Base-by-base conservation (phyloP, 1,140 invertebrate species). In the Himalopsyche phryganea region DNA sequence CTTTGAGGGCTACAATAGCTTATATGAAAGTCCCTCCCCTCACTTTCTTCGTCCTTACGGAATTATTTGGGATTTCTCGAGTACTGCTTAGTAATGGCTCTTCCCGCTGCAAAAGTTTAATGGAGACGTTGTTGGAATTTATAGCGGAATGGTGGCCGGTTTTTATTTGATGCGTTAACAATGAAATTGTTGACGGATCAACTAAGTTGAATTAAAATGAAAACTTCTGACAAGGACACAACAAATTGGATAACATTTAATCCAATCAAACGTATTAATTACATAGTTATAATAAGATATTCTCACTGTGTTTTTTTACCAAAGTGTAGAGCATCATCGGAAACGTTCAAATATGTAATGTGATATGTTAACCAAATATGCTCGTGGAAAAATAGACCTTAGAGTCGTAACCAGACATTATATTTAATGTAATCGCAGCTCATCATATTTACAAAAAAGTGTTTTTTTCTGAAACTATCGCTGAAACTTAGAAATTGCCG, bases 1-100 rank as follows among this genome's bases (percentile, higher is more conserved):
- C 51, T 58, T 58, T 58, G 55, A 63, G 55, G 48, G 60, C 28
- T 55, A 63, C 60, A 63, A 63, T 63, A 54, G 60, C 60, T 58
- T 58, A 58, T 63, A 63, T 58, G 47, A 58, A 55, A 58, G 55
- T 15, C 20, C 50, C 49, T 36, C 55, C 38, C 9, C 49, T 48
- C 41, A 32, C n/a, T 51, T 55, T 44, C 36, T 28, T 46, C 35
- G 49, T 44, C 51, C 46, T 49, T 49, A 41, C 32, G 23, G 40
- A 61, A 50, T 61, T 61, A 61, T 46, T 55, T 55, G 41, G 45
- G 47, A 56, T 55, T 58, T 58, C 50, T 38, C 20, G 40, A 48
- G 44, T 33, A 40, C 45, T 44, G 36, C 51, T 60, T 54, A 50
- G 40, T 61, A 56, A 49, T 44, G 50, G 50, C 50, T 40, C 60